Percentiles rank a stretch among this genome's conserved stretches.
Evolutionary conservation across 2,113 vertebrate species (phyloP).

Genomic region (Poecilia latipinna): DNA sequence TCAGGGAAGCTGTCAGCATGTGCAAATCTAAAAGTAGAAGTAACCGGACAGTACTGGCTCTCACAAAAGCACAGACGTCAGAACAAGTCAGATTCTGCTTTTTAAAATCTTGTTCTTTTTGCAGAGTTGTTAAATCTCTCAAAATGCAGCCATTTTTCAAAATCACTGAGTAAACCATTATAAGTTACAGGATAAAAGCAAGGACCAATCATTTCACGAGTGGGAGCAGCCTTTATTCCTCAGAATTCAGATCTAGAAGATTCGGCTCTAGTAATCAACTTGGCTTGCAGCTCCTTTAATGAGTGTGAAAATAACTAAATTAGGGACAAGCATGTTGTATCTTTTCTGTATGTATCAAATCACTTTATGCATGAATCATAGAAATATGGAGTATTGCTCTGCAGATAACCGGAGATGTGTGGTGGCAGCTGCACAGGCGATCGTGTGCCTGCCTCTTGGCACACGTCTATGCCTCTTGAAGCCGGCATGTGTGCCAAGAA

Average conservation of each 20-base stretch:
- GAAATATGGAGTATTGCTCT: constrained; percentile 43
- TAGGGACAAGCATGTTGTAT: constrained; percentile 54
- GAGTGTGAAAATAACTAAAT: constrained; percentile 64
- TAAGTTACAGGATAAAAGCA: constrained; percentile 15
- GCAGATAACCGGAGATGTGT: constrained; percentile 46
- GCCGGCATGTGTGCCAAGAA: constrained; percentile 59
- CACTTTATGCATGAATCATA: constrained; percentile 59
- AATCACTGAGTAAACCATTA: constrained; percentile 15
- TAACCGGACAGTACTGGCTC: constrained; percentile 11
- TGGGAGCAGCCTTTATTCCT: constrained; percentile 31
- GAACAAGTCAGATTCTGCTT: constrained; percentile 8
- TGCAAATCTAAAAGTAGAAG: constrained; percentile 28
- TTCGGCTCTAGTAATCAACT: constrained; percentile 40
- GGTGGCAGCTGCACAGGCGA: constrained; percentile 52
- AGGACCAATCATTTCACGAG: constrained; percentile 14
- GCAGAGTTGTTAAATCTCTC: constrained; percentile 6
- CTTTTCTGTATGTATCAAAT: constrained; percentile 62
- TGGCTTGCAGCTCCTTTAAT: constrained; percentile 53
- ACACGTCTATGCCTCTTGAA: constrained; percentile 34
- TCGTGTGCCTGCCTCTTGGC: constrained; percentile 42
- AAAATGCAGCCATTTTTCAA: not conserved
- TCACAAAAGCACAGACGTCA: constrained; percentile 16
- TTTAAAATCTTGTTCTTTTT: not conserved
- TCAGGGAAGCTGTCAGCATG: constrained; percentile 34
- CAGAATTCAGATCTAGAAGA: constrained; percentile 34